A percentile compares a stretch with the other conserved stretches of the same genome.
Conservation (phyloP, 1,140 invertebrate genomes). For the Chlorops oryzae region DNA sequence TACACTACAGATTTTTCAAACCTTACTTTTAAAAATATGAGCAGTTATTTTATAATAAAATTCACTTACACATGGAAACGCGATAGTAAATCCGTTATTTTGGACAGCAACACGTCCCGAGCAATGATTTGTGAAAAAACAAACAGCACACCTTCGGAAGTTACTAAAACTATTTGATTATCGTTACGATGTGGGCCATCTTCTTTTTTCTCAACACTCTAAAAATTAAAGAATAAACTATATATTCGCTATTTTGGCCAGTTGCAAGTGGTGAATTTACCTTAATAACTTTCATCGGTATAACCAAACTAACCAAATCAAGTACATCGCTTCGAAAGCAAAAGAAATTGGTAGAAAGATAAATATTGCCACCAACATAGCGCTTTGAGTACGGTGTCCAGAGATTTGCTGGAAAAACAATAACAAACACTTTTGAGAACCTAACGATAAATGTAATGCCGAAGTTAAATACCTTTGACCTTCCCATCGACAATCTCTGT, state of each 20-base stretch:
- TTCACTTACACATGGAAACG: constrained; percentile 49
- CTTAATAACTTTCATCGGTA: constrained; percentile 66
- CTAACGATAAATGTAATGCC: neutral
- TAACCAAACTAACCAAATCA: constrained; percentile 77
- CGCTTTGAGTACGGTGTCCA: constrained; percentile 95
- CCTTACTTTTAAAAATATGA: neutral
- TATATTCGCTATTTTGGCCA: neutral
- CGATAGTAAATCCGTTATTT: constrained; percentile 80
- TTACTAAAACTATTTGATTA: constrained; percentile 76
- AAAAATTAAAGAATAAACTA: neutral
- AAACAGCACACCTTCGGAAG: constrained; percentile 72
- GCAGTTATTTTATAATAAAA: constrained; percentile 6
- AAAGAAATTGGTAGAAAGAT: constrained; percentile 89
- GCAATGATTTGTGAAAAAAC: constrained; percentile 86
- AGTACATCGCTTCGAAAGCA: constrained; percentile 91
- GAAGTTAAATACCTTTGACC: constrained; percentile 59
- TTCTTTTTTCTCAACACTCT: constrained; percentile 55
- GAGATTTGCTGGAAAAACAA: constrained; percentile 51
- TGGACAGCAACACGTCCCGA: constrained; percentile 81
- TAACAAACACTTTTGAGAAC: neutral
- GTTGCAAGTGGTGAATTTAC: too few relatives aligned
- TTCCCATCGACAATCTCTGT: constrained; percentile 89
- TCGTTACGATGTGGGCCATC: constrained; percentile 52
- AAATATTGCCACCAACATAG: constrained; percentile 83
- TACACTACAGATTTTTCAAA: too few relatives aligned